Conservation (phyloP, 2,888 invertebrate genomes). For the Brachypalpus laphriformis region DNA sequence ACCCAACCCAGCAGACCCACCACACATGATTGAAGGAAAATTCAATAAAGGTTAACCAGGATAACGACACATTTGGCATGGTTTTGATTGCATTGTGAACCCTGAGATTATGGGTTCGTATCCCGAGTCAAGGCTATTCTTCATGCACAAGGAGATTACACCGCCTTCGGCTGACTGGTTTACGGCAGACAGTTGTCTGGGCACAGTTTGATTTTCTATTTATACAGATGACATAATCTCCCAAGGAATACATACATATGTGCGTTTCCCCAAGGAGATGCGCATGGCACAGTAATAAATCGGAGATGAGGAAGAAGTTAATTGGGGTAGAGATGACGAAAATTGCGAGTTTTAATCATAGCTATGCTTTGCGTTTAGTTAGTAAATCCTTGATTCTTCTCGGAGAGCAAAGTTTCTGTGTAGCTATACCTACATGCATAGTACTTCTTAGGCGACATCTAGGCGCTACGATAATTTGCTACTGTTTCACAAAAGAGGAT, state of each 20-base stretch:
- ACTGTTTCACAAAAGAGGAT: no score
- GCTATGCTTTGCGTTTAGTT: no score
- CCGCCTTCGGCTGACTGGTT: not conserved
- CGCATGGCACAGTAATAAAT: conserved; percentile 7
- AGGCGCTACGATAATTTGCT: no score
- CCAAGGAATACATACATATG: not conserved
- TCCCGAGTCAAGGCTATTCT: not conserved
- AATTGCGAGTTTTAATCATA: no score
- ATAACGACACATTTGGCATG: not conserved
- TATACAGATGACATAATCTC: conserved; percentile 29
- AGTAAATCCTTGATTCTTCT: no score
- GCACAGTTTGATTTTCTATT: not conserved
- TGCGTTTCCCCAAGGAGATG: not conserved
- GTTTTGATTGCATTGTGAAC: not conserved
- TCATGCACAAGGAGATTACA: not conserved
- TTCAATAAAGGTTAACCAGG: not conserved
- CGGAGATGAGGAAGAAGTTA: not conserved
- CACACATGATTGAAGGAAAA: not conserved
- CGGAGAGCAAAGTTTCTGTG: no score
- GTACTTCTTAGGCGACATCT: no score
- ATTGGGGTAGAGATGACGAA: not conserved
- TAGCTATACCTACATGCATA: no score
- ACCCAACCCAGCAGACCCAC: not conserved
- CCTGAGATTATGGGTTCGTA: not conserved
- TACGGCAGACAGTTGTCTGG: conserved; percentile 20